Evolutionary conservation across 2,113 vertebrate species (phyloP).

Genomic region (Picathartes gymnocephalus): DNA sequence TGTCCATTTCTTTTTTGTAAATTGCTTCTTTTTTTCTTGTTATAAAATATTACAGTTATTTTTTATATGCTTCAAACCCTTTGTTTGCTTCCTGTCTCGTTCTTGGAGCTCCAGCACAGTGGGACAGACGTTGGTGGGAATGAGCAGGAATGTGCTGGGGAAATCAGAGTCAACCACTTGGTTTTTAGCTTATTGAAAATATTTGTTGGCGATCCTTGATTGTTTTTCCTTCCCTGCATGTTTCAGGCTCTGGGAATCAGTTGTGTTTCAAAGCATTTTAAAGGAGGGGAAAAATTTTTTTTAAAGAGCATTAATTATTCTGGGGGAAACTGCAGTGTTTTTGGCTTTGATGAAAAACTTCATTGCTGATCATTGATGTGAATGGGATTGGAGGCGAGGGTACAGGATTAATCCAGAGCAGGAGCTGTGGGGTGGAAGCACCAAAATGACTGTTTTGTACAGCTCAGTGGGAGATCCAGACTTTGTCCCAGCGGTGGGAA

Average conservation of each 20-base stretch:
- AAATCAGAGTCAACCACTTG: not conserved
- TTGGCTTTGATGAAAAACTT: not conserved
- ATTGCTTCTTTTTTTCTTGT: not conserved
- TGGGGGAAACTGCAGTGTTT: not conserved
- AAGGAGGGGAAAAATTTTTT: too few species aligned
- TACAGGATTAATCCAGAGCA: not conserved
- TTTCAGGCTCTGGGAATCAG: not conserved
- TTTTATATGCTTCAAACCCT: not conserved
- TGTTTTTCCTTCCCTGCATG: not conserved
- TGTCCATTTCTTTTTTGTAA: not conserved
- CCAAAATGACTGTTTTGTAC: not conserved
- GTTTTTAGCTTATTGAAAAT: not conserved
- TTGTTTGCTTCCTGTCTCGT: not conserved
- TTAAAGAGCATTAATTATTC: not conserved
- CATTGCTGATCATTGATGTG: accelerated
- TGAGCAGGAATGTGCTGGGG: not conserved
- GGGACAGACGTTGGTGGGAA: accelerated
- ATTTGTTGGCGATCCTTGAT: not conserved
- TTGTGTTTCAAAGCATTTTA: not conserved
- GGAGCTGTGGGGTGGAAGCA: not conserved
- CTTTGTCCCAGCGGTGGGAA: not conserved
- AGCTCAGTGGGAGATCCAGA: not conserved
- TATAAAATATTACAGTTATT: constrained; percentile 4
- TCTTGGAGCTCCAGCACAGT: accelerated
- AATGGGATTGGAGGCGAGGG: not conserved